Evolutionary conservation across 1,140 invertebrate species (phyloP).

Genomic region (Mya arenaria): DNA sequence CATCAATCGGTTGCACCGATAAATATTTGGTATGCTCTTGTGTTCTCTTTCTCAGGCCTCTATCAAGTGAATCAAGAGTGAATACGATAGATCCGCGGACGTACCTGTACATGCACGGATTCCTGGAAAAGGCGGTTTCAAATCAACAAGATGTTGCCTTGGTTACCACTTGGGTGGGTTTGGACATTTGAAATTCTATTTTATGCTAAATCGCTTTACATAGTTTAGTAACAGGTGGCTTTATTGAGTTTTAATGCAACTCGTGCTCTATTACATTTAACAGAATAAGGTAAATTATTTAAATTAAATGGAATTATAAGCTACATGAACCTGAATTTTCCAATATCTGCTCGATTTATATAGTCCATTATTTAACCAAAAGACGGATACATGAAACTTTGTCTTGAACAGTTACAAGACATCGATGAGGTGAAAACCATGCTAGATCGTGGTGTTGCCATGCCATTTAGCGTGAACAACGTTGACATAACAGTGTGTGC

Average conservation of each 20-base stretch:
- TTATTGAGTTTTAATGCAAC: not conserved
- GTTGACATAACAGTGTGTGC: slow-evolving; percentile 62
- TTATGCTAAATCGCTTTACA: not conserved
- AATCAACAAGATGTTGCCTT: slow-evolving; percentile 66
- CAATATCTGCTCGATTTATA: not conserved
- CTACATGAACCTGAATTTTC: not conserved
- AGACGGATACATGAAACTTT: not conserved
- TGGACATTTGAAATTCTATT: not conserved
- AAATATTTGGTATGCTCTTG: too few species aligned
- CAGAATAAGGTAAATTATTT: not conserved
- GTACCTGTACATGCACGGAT: slow-evolving; percentile 71
- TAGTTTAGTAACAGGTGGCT: not conserved
- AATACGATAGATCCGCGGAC: slow-evolving; percentile 75
- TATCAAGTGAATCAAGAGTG: slow-evolving; percentile 61
- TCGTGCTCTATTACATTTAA: not conserved
- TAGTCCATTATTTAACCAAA: not conserved
- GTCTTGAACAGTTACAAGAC: slow-evolving; percentile 55
- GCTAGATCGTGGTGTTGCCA: slow-evolving; percentile 53
- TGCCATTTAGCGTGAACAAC: slow-evolving; percentile 67
- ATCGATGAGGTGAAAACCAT: slow-evolving; percentile 48
- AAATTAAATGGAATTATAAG: not conserved
- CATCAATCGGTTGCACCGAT: too few species aligned
- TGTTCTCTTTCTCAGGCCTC: slow-evolving; percentile 58
- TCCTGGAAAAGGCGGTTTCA: slow-evolving; percentile 61
- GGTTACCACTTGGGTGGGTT: slow-evolving; percentile 74